Evolutionary conservation across 2,888 invertebrate species (phyloP).

Genomic region (Sarcophaga carnaria): DNA sequence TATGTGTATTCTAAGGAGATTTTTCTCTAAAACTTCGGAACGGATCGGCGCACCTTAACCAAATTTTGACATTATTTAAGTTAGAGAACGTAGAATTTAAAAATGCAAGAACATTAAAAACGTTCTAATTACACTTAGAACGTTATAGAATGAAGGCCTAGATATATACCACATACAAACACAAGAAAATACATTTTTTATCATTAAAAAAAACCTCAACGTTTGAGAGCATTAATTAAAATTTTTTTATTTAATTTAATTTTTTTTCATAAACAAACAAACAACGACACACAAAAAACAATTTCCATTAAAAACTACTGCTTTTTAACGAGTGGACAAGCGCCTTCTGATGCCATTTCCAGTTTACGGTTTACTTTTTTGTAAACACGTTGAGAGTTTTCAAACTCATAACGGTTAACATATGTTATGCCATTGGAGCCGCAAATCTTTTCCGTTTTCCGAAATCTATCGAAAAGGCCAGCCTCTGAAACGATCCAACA

Average conservation of each 20-base stretch:
- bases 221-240: too few species aligned
- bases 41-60: too few species aligned
- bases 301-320: background rate
- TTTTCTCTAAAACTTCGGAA: too few species aligned
- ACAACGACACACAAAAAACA: background rate
- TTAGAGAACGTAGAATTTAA: too few species aligned
- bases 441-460: slow-evolving; percentile 90
- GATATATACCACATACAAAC: too few species aligned
- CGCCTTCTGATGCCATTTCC: slow-evolving; percentile 73
- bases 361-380: slow-evolving; percentile 74
- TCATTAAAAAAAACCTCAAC: too few species aligned
- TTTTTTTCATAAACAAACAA: background rate
- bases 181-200: too few species aligned
- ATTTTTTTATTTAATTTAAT: background rate
- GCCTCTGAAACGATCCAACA: slow-evolving; percentile 82
- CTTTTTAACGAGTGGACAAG: slow-evolving; percentile 68
- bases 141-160: too few species aligned
- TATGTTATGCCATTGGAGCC: slow-evolving; percentile 95
- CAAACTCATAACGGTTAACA: slow-evolving; percentile 97
- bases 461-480: slow-evolving; percentile 84
- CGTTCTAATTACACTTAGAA: too few species aligned
- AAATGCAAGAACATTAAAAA: too few species aligned
- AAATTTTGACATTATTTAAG: too few species aligned
- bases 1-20: too few species aligned
- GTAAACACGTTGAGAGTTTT: slow-evolving; percentile 85